Evolutionary conservation across 2,113 vertebrate genomes (phyloP).

Genomic region (Scomber colias): DNA sequence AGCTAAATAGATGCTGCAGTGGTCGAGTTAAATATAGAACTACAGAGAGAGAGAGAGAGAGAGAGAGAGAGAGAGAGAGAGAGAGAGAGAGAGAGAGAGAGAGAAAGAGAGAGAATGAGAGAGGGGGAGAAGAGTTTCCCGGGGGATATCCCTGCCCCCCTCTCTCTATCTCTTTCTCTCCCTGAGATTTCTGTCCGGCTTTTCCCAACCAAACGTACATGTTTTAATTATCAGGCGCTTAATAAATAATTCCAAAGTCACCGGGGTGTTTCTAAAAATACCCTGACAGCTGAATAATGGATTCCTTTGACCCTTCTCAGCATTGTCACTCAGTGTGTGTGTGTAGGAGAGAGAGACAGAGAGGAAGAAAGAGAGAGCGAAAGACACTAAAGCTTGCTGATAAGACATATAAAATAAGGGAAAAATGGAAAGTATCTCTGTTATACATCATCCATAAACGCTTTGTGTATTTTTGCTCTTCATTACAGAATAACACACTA

Average conservation of each 20-base stretch:
- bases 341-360: conserved; percentile 12
- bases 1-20: conserved; percentile 67
- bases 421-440: not conserved
- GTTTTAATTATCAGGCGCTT: conserved; percentile 80
- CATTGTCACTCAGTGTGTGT: conserved; percentile 60
- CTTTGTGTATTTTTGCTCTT: not conserved
- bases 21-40: conserved; percentile 68
- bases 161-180: conserved; percentile 30
- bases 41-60: conserved; percentile 28
- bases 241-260: conserved; percentile 83
- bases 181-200: conserved; percentile 69
- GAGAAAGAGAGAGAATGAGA: conserved; percentile 29
- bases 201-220: conserved; percentile 76
- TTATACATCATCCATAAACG: not conserved
- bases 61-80: conserved; percentile 15
- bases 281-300: conserved; percentile 72
- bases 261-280: conserved; percentile 78
- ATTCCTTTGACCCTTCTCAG: conserved; percentile 74
- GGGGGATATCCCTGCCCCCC: conserved; percentile 59
- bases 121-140: conserved; percentile 53
- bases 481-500: not conserved
- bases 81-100: not conserved
- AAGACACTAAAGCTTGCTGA: conserved; percentile 40
- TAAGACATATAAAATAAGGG: conserved; percentile 14
- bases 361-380: conserved; percentile 13